Conservation (phyloP, 2,113 vertebrate genomes). For the Pelodiscus sinensis region DNA sequence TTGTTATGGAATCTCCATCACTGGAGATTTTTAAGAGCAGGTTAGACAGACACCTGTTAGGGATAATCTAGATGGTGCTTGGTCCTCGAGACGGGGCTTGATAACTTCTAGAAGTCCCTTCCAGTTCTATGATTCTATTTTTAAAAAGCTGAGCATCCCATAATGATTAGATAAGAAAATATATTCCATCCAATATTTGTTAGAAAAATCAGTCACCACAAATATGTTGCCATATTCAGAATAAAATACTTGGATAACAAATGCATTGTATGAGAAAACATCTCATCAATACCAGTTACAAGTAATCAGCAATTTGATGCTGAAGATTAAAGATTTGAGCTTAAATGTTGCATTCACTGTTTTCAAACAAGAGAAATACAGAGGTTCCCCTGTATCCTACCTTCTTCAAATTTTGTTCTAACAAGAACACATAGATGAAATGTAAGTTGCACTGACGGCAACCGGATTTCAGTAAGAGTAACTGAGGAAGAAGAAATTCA, state of each 20-base stretch:
- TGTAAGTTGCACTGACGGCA: not conserved
- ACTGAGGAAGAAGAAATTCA: not conserved
- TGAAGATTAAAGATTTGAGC: not conserved
- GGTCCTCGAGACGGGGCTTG: too few relatives aligned
- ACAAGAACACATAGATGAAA: not conserved
- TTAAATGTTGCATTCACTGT: not conserved
- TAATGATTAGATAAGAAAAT: conserved; percentile 13
- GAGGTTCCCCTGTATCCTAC: not conserved
- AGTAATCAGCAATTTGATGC: not conserved
- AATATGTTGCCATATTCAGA: conserved; percentile 1
- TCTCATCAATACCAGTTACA: conserved; percentile 53
- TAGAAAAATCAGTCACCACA: conserved; percentile 24
- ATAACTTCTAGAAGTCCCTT: too few relatives aligned
- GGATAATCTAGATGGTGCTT: too few relatives aligned
- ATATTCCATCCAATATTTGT: conserved; percentile 12
- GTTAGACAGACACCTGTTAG: too few relatives aligned
- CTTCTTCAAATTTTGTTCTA: not conserved
- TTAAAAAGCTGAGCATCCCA: conserved; percentile 34
- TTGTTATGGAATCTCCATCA: too few relatives aligned
- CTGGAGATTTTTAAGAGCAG: too few relatives aligned
- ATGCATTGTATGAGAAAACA: conserved; percentile 44
- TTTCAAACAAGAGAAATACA: not conserved
- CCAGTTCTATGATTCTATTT: too few relatives aligned
- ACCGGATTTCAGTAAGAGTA: not conserved
- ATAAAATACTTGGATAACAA: not conserved